Base-by-base conservation (phyloP, 2,113 vertebrate genomes). In the Amphilophus citrinellus region DNA sequence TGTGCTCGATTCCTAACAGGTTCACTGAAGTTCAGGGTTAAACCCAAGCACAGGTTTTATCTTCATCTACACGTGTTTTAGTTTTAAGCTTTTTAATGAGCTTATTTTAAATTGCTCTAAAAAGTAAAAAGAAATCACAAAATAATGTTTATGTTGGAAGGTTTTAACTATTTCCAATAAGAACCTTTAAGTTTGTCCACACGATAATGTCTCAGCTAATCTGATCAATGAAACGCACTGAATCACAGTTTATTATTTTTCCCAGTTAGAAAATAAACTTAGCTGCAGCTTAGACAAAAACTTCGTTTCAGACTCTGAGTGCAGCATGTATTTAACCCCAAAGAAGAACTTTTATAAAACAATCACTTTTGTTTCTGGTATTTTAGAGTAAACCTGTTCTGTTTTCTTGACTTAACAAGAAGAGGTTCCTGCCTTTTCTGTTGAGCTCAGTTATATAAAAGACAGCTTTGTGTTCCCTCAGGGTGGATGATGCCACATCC, bases 11-110 rank as follows among this genome's bases (percentile, higher is more conserved):
- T 88, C 83, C 56, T 10, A 5, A 77, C 65, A 82, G 85, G 75
- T 77, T 83, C 65, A 15, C 84, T 65, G 82, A 10, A 39, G 78
- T 88, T 93, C 90, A 91, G 87, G 79, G 80, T 90, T 44, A 83
- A 86, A 88, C 3, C 35, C 71, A 11, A 87, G 85, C 56, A 83
- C 39, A 1, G 20, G n/a, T 18, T 56, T 63, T 17, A 39, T 22
- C 39, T 42, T 37, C 10, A 15, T 6, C 37, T 30, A 32, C 32
- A 32, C 30, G 27, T 53, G 47, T 73, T 73, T 53, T 53, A 13
- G 6, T 65, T 32, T 56, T 10, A 39, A 15, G 32, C 44, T 6
- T 47, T 57, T 62, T 27, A 61, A 5, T 61, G 20, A 22, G 37
- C 10, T 24, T 65, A 22, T 20, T 6, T 65, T 42, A 22, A 60